Base-by-base conservation (phyloP, 2,113 vertebrate species). In the Ancistrus triradiatus region DNA sequence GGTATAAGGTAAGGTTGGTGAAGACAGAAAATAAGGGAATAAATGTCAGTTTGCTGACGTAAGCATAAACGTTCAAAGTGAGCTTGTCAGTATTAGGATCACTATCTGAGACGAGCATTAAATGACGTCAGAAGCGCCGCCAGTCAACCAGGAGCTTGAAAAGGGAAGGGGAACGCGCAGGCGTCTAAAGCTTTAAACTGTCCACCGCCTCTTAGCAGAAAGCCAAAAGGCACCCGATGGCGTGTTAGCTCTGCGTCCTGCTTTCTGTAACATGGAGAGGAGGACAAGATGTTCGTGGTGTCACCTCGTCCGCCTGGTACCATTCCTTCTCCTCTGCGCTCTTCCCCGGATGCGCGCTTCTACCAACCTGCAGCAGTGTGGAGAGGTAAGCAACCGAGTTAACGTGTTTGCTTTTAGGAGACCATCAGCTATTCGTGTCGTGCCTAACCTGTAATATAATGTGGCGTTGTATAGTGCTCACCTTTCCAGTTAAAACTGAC, bases 61-160 rank as follows among this genome's bases (percentile, higher is more conserved):
- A n/a, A n/a, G n/a, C n/a, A n/a, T n/a, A n/a, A n/a, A n/a, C n/a
- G n/a, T n/a, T n/a, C n/a, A n/a, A n/a, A n/a, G n/a, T n/a, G n/a
- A n/a, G n/a, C n/a, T n/a, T 37, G 31, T 55, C 11, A 6, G 51
- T 28, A 14, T 55, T 18, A 35, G 17, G 28, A 18, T 31, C 31
- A 38, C 37, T 37, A 35, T 18, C 33, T 2, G 35, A 38, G 52
- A 22, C 59, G 13, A 18, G 48, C 22, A 27, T 1, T 2, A 7
- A 35, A 48, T 73, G 71, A 73, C 71, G 71, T 73, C 65, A 59
- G 38, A 47, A 13, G 21, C 38, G 33, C 59, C 6, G 19, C 27
- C 15, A 46, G 59, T 66, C 59, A 62, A 24, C 49, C 63, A 55
- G 27, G 66, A 49, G 52, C 59, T 18, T 22, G 1, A 6, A 14